Percentiles rank a stretch among this genome's conserved stretches.
Evolutionary conservation across 2,113 vertebrate species (phyloP).

Genomic region (western clawed frog (Xenopus tropicalis)): DNA sequence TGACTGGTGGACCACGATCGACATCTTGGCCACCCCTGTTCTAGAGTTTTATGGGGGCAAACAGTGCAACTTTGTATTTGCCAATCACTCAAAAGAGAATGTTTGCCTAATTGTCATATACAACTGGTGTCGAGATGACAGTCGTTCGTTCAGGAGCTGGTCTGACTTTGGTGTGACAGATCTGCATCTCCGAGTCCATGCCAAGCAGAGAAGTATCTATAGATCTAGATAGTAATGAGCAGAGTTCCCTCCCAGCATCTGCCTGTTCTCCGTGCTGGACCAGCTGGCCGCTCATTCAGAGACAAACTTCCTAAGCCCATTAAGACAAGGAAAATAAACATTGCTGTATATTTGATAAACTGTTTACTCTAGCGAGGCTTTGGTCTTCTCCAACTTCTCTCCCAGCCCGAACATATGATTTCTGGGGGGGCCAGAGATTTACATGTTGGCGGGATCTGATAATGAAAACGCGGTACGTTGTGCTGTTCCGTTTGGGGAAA

Average conservation of each 20-base stretch:
- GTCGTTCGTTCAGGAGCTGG: no score
- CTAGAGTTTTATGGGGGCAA: background rate
- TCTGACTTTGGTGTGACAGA: no score
- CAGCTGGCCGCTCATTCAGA: conserved; percentile 22
- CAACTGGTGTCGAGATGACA: no score
- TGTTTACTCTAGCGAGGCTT: conserved; percentile 12
- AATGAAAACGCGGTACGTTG: background rate
- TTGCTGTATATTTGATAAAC: background rate
- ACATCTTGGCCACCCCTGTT: no score
- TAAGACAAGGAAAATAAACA: conserved; percentile 19
- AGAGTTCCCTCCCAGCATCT: background rate
- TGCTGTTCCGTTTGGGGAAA: background rate
- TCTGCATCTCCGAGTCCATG: no score
- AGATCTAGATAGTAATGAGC: no score
- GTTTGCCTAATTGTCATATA: no score
- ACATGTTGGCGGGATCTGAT: background rate
- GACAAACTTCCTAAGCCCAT: background rate
- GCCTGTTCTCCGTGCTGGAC: background rate
- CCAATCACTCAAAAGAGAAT: background rate
- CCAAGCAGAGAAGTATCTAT: no score
- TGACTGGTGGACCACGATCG: no score
- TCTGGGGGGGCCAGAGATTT: background rate
- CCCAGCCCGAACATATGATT: background rate
- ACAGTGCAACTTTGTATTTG: background rate
- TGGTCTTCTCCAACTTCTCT: background rate